A percentile compares a stretch with the other conserved stretches of the same genome.
phyloP scores from a whole-genome alignment of 2,113 vertebrate species.

The Pseudorectes ferrugineus region DNA sequence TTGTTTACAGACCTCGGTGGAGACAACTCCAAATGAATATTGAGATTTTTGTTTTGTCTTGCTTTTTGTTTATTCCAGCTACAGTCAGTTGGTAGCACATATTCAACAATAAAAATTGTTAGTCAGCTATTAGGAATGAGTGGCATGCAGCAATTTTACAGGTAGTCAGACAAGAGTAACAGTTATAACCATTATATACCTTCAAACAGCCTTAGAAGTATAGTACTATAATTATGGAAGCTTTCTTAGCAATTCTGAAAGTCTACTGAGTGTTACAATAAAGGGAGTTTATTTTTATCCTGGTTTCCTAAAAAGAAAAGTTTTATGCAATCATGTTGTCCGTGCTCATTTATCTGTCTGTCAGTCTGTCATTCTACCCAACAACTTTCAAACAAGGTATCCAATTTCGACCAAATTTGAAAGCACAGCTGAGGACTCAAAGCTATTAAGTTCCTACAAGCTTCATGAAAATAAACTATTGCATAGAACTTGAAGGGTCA shows the following conservation, averaged over 20 bases:
- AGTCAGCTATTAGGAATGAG: not conserved
- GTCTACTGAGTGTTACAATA: not conserved
- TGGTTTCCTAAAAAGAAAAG: not conserved
- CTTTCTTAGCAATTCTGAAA: not conserved
- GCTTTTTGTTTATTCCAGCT: not conserved
- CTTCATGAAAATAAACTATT: not conserved
- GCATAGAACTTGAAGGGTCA: not conserved
- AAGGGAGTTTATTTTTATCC: not conserved
- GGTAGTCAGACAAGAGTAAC: not conserved
- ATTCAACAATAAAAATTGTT: not conserved
- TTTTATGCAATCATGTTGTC: not conserved
- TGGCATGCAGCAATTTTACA: not conserved
- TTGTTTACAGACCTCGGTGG: not conserved
- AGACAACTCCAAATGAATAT: not conserved
- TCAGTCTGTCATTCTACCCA: not conserved
- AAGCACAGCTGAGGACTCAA: not conserved
- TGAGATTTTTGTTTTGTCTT: not conserved
- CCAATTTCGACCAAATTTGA: not conserved
- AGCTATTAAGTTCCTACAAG: not conserved
- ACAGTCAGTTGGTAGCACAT: not conserved
- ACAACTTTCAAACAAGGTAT: not conserved
- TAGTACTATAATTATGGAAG: not conserved
- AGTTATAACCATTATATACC: not conserved
- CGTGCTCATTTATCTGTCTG: not conserved
- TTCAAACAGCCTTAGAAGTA: not conserved